Evolutionary conservation across 2,888 invertebrate genomes (phyloP), one percentile per base, ranked within the genome.

Genomic region (Trissonchulus sp.): DNA sequence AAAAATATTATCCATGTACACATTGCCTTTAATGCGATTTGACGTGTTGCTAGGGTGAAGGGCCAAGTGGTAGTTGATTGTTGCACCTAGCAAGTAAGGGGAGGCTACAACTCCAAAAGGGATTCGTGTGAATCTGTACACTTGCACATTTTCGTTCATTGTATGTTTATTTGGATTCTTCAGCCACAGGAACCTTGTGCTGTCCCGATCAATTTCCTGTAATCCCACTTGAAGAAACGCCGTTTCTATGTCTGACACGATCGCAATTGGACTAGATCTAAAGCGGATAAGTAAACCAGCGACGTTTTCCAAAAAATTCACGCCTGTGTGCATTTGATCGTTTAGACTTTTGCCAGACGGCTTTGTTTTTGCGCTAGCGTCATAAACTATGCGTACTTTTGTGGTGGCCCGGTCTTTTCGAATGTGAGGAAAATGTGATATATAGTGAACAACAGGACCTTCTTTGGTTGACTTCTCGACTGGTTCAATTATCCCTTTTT

Each of bases 401-500:
- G 65, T 65, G 15, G 65, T 72, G 2, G 38, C 38, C 62, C 28
- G 3, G 34, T 48, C 38, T 23, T 38, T 38, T 38, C 31, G 37
- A 8, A 72, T 72, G 3, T 74, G 73, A 3, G 72, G 62, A 33
- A 74, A 69, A 33, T 74, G 75, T 2, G 74, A 30, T 15, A 74
- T 23, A 35, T 74, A 74, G 34, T 74, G 71, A 73, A 31, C 28
- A 18, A 28, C 30, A 8, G 38, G 28, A 3, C 36, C 60, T 37
- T 60, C 30, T 38, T 28, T 31, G 2, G 73, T 28, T 28, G 31
- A 31, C 15, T 75, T 33, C 37, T 18, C 38, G 33, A 23, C 23
- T 68, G 37, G 15, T 68, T 76, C 76, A 31, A 69, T 75, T 23
- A 76, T 69, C 34, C 74, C 68, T 36, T 63, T 69, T 1, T 28